Percentiles rank a stretch among this genome's conserved stretches.
Evolutionary conservation across 2,888 invertebrate genomes (phyloP).

Genomic region (Dryomyza anilis): DNA sequence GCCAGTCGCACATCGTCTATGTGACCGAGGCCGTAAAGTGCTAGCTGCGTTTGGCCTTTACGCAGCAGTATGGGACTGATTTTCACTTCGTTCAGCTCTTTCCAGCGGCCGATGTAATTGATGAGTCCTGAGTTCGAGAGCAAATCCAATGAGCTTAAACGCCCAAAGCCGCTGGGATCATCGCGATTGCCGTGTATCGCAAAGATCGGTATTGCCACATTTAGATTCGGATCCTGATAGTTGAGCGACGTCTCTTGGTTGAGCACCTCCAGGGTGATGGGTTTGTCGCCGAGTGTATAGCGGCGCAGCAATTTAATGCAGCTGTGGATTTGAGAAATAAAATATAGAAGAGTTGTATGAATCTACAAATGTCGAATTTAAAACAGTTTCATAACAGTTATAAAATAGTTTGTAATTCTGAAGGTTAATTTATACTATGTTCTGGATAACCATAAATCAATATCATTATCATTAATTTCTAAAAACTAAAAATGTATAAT

Average conservation of each 20-base stretch:
- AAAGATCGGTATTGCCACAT: conserved; percentile 89
- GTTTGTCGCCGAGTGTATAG: conserved; percentile 62
- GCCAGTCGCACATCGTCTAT: conserved; percentile 90
- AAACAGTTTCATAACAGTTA: no score
- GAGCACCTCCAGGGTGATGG: conserved; percentile 73
- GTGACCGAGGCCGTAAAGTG: conserved; percentile 92
- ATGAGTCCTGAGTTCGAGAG: conserved; percentile 84
- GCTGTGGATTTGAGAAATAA: conserved; percentile 36
- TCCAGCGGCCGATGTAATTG: conserved; percentile 95
- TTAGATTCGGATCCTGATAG: conserved; percentile 94
- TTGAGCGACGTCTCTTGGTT: conserved; percentile 87
- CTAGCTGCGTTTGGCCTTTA: conserved; percentile 82
- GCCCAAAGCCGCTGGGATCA: conserved; percentile 79
- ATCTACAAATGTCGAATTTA: no score
- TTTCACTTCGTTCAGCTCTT: conserved; percentile 73
- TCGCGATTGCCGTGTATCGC: conserved; percentile 99
- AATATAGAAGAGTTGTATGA: no score
- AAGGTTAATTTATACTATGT: no score
- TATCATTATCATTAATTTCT: no score
- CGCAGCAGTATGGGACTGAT: conserved; percentile 82
- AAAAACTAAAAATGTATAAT: no score
- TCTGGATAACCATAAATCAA: no score
- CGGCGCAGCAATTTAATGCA: conserved; percentile 56
- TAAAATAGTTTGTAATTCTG: no score
- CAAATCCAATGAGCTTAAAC: conserved; percentile 84